Percentiles rank a stretch among this genome's conserved stretches.
Conservation (phyloP, 2,113 vertebrate species). For the Blennius ocellaris region DNA sequence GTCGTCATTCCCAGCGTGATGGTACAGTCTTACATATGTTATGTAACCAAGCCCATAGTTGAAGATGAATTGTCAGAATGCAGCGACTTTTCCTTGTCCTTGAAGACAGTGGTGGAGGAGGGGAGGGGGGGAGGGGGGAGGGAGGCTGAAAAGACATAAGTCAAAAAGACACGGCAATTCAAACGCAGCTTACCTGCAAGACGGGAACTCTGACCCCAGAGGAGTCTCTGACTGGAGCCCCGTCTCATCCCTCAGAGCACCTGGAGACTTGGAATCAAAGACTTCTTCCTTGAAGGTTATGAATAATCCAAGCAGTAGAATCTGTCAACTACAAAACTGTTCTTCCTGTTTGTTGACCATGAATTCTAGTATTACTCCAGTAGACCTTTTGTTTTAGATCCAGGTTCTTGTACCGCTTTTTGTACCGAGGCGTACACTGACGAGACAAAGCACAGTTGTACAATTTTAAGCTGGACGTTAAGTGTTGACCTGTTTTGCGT, state of each 20-base stretch:
- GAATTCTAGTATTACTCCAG: slow-evolving; percentile 61
- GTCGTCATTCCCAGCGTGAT: slow-evolving; percentile 87
- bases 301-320: slow-evolving; percentile 60
- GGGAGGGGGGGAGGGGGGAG: slow-evolving; percentile 27
- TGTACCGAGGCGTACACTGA: slow-evolving; percentile 60
- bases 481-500: slow-evolving; percentile 53
- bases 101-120: too few species aligned
- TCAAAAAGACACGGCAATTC: slow-evolving; percentile 64
- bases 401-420: slow-evolving; percentile 73
- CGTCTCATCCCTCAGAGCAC: slow-evolving; percentile 48
- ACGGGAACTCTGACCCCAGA: slow-evolving; percentile 57
- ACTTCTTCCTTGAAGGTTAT: slow-evolving; percentile 60
- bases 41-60: slow-evolving; percentile 82
- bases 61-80: slow-evolving; percentile 77
- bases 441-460: slow-evolving; percentile 71
- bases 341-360: slow-evolving; percentile 66
- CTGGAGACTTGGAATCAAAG: slow-evolving; percentile 65
- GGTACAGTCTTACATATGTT: slow-evolving; percentile 88
- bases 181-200: slow-evolving; percentile 60
- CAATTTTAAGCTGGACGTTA: slow-evolving; percentile 58
- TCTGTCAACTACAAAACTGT: slow-evolving; percentile 64
- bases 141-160: slow-evolving; percentile 52
- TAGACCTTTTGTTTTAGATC: slow-evolving; percentile 53
- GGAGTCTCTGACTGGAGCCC: slow-evolving; percentile 48
- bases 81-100: slow-evolving; percentile 54